Evolutionary conservation across 2,113 vertebrate genomes (phyloP).

Genomic region (Junco hyemalis): DNA sequence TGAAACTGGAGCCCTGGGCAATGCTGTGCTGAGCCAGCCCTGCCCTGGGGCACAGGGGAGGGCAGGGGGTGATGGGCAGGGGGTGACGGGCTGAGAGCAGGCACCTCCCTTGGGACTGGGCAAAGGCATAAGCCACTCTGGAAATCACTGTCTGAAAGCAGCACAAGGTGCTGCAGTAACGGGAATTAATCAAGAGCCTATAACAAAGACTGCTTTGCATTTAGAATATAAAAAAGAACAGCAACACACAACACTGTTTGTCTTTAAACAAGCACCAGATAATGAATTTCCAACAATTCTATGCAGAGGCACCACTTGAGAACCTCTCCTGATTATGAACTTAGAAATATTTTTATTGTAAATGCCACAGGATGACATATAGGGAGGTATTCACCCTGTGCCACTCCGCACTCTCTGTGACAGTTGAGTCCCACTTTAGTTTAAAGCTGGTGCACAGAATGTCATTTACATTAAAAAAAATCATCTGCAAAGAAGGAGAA

Average conservation of each 20-base stretch:
- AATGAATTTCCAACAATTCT: slow-evolving; percentile 7
- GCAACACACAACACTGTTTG: neutral
- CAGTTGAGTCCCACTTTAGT: neutral
- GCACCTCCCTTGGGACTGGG: neutral
- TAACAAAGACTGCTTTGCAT: neutral
- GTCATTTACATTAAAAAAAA: slow-evolving; percentile 18
- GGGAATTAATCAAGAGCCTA: neutral
- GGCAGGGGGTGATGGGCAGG: neutral
- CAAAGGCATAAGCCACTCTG: neutral
- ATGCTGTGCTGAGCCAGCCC: neutral
- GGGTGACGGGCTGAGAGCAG: neutral
- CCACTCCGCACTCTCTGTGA: neutral
- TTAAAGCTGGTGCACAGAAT: slow-evolving; percentile 36
- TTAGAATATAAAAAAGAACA: neutral
- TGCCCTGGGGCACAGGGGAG: neutral
- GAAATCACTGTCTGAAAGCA: neutral
- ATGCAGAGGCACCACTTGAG: slow-evolving; percentile 13
- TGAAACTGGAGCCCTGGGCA: neutral
- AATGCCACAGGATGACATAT: slow-evolving; percentile 44
- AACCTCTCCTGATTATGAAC: slow-evolving; percentile 32
- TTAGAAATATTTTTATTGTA: slow-evolving; percentile 37
- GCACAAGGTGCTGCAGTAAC: neutral
- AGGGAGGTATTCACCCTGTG: neutral
- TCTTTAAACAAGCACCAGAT: neutral
- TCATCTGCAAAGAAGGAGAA: neutral